These are phyloP conservation scores for Apotomis capreana DNA, from an alignment of 2,888 invertebrate genomes.

Conservation along the genomic window DNA sequence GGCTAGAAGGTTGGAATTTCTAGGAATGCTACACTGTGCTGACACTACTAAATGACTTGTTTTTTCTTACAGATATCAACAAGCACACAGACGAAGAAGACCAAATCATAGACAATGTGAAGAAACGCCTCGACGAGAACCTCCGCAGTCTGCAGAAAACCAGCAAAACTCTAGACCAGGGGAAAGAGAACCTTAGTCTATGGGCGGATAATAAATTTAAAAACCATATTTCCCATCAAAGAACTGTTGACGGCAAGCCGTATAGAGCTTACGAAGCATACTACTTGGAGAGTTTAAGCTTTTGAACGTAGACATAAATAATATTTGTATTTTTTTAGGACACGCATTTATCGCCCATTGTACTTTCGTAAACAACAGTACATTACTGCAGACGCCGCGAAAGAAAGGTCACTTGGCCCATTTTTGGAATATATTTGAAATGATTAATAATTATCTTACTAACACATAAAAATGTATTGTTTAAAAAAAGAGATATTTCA, in stretches of 20 bases:
- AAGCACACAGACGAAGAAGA: slow-evolving; percentile 58
- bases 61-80: slow-evolving; percentile 61
- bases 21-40: too few relatives aligned
- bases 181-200: slow-evolving; percentile 60
- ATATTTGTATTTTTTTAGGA: too few relatives aligned
- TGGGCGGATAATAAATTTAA: slow-evolving; percentile 63
- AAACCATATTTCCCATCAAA: slow-evolving; percentile 59
- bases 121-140: slow-evolving; percentile 66
- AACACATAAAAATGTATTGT: too few relatives aligned
- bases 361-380: too few relatives aligned
- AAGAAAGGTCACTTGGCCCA: too few relatives aligned
- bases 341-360: too few relatives aligned
- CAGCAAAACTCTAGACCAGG: slow-evolving; percentile 57
- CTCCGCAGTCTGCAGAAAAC: slow-evolving; percentile 61
- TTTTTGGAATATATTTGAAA: too few relatives aligned
- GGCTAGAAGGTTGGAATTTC: too few relatives aligned
- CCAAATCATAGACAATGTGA: slow-evolving; percentile 61
- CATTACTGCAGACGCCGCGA: too few relatives aligned
- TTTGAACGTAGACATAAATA: slow-evolving; percentile 27
- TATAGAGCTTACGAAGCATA: slow-evolving; percentile 63
- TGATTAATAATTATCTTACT: too few relatives aligned
- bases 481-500: too few relatives aligned
- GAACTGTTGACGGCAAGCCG: slow-evolving; percentile 61
- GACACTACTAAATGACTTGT: neutral
- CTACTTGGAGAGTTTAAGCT: slow-evolving; percentile 56